These are phyloP conservation scores for Planococcus citri DNA, from an alignment of 1,140 invertebrate species.

Conservation along the genomic window DNA sequence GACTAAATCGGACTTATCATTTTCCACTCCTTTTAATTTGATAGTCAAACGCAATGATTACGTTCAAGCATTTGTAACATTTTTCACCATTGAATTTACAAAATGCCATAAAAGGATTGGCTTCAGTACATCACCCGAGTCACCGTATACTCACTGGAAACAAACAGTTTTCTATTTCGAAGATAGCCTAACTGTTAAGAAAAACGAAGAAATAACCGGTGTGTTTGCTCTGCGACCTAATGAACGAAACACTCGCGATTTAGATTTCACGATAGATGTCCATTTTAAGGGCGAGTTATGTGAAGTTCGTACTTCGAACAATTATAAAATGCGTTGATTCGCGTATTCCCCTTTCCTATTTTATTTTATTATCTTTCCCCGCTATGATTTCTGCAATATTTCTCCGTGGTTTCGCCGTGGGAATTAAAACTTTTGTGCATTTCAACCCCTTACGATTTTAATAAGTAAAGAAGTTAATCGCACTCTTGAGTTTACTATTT, in stretches of 20 bases:
- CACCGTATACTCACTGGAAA: slow-evolving; percentile 98
- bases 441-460: neutral
- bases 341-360: neutral
- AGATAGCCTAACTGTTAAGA: slow-evolving; percentile 89
- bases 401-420: neutral
- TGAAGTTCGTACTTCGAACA: slow-evolving; percentile 75
- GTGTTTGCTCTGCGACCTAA: slow-evolving; percentile 90
- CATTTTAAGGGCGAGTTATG: slow-evolving; percentile 92
- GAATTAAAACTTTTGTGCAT: neutral
- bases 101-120: slow-evolving; percentile 97
- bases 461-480: neutral
- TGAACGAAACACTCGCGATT: slow-evolving; percentile 86
- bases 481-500: no score
- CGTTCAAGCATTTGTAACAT: slow-evolving; percentile 93
- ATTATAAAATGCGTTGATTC: slow-evolving; percentile 88
- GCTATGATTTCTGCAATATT: neutral
- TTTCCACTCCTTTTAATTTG: slow-evolving; percentile 80
- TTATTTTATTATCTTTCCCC: neutral
- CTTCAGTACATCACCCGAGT: slow-evolving; percentile 97
- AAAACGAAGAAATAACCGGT: slow-evolving; percentile 84
- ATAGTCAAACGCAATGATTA: slow-evolving; percentile 87
- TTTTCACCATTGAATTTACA: slow-evolving; percentile 98
- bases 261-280: slow-evolving; percentile 89
- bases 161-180: slow-evolving; percentile 99
- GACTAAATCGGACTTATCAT: slow-evolving; percentile 84